Conservation (phyloP, 2,113 vertebrate genomes). For the Amphilophus citrinellus region DNA sequence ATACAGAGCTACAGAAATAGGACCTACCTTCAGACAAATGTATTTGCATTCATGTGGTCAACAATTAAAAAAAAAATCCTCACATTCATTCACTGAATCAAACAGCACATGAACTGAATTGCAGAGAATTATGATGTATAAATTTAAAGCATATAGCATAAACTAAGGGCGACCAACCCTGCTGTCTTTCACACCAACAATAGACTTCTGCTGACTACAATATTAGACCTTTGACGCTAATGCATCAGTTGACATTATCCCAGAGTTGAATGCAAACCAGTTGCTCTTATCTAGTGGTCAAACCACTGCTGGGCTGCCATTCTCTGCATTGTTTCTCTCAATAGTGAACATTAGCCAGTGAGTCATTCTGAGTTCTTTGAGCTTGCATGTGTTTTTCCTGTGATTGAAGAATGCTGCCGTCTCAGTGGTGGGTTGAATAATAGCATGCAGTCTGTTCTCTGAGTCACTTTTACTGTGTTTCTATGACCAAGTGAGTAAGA, state of each 20-base stretch:
- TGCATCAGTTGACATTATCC: not conserved
- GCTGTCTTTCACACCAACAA: not conserved
- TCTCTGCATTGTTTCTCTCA: constrained; percentile 12
- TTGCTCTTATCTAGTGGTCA: not conserved
- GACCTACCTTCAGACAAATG: not conserved
- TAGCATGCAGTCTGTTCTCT: not conserved
- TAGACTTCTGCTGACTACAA: not conserved
- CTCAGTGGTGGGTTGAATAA: constrained; percentile 16
- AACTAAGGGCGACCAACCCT: not conserved
- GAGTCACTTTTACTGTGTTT: not conserved
- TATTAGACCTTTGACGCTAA: not conserved
- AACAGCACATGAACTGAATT: not conserved
- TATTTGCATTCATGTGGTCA: not conserved
- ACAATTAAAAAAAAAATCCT: too few species aligned
- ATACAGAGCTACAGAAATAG: not conserved
- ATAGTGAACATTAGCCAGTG: constrained; percentile 7
- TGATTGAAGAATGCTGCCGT: not conserved
- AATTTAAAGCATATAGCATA: not conserved
- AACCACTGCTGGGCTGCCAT: not conserved
- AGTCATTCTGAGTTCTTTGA: constrained; percentile 7
- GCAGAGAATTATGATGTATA: not conserved
- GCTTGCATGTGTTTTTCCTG: not conserved
- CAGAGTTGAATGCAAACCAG: constrained; percentile 4
- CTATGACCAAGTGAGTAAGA: constrained; percentile 4
- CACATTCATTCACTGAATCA: not conserved